Base-by-base conservation (phyloP, 2,888 invertebrate genomes). In the Ophioninae sp. region DNA sequence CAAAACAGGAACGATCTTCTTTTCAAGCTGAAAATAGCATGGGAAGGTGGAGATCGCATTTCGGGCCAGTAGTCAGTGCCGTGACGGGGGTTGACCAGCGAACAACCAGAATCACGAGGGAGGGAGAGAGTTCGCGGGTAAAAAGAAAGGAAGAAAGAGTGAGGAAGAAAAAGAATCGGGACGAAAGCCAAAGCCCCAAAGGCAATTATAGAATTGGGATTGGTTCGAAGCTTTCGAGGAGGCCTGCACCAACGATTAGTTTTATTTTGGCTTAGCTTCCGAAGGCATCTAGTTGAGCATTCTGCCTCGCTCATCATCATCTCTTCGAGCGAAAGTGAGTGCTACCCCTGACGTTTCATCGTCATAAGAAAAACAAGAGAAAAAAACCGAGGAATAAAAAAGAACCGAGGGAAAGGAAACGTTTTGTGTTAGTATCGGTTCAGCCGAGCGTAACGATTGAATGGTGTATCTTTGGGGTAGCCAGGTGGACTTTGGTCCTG, bases 181-280 rank as follows among this genome's bases (percentile, higher is more conserved):
- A 91, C 91, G 89, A 87, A 79, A 90, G 93, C 93, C 93, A 92
- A 91, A 89, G 89, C 87, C 88, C 85, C 87, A 85, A 89, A 83
- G 88, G 90, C 92, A 92, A 92, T 93, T 92, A 93, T 93, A 93
- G 92, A 92, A 88, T 91, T 88, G 90, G 74, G 90, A 90, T 90
- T 89, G 89, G 91, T 85, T 86, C 88, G 89, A 88, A 88, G 89
- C 88, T 89, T 89, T 89, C 89, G 89, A 87, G 88, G 88, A 89
- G 91, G 87, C 85, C 88, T 86, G 88, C 88, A 86, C 85, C 87
- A 87, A 84, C 87, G 87, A 90, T 90, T 92, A 89, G 90, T 92
- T 92, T 93, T 93, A 92, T 93, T 92, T 93, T 91, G 90, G 89
- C 91, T 90, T 88, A 88, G 90, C 91, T 90, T 90, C 88, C 88